Percentiles rank a stretch among this genome's conserved stretches.
Conservation (phyloP, 2,113 vertebrate species). For the Chroicocephalus ridibundus region DNA sequence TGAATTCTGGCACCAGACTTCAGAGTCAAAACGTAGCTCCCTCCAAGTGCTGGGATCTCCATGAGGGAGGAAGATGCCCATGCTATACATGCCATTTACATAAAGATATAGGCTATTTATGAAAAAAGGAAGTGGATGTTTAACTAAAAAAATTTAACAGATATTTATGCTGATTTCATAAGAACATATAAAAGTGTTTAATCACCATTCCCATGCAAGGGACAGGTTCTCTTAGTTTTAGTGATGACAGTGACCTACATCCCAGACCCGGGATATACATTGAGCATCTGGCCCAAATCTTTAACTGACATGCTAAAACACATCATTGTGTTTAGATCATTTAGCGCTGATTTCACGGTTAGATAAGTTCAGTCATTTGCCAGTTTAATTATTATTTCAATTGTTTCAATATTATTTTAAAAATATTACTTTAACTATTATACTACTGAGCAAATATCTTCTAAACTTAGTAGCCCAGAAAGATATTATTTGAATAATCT, state of each 20-base stretch:
- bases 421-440: background rate
- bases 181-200: fast-evolving
- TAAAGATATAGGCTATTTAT: fast-evolving
- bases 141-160: background rate
- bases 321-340: background rate
- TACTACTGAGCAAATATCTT: background rate
- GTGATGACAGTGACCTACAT: background rate
- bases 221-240: background rate
- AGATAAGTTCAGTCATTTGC: background rate
- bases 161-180: background rate
- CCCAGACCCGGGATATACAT: background rate
- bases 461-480: background rate
- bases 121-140: background rate
- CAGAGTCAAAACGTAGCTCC: background rate
- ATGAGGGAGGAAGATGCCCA: background rate
- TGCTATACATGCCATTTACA: background rate
- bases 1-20: background rate
- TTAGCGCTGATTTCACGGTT: background rate
- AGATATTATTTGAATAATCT: background rate
- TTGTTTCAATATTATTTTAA: background rate
- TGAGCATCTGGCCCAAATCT: background rate
- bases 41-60: background rate
- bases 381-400: background rate
- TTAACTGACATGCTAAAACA: background rate
- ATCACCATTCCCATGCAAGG: background rate